These are phyloP conservation scores for Drosophila buzzatii DNA, from an alignment of 2,888 invertebrate genomes.

Conservation along the genomic window DNA sequence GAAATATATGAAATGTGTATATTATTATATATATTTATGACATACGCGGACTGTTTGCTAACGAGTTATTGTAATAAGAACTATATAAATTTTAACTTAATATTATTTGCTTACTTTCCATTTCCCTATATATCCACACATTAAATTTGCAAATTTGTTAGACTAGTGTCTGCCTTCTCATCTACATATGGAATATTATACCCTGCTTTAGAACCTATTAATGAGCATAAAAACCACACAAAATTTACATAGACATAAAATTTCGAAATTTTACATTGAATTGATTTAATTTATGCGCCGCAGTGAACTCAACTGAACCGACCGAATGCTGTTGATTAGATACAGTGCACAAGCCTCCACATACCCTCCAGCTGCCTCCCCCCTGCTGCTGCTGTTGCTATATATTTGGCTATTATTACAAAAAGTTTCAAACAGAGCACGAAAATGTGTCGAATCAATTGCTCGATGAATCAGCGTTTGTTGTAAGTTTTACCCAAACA, in stretches of 20 bases:
- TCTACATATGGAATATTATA: neutral
- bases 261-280: conserved; percentile 73
- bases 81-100: neutral
- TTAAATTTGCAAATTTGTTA: neutral
- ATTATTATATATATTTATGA: neutral
- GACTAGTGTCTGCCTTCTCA: neutral
- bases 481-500: conserved; percentile 41
- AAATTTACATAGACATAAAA: conserved; percentile 63
- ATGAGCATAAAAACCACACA: conserved; percentile 39
- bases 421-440: conserved; percentile 30
- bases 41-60: neutral
- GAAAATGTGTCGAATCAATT: conserved; percentile 25
- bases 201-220: neutral
- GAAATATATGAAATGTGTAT: neutral
- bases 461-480: conserved; percentile 53
- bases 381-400: neutral
- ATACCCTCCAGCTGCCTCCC: neutral
- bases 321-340: conserved; percentile 53
- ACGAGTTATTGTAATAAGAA: neutral
- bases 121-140: neutral
- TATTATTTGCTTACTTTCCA: neutral
- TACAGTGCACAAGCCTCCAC: conserved; percentile 20
- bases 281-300: conserved; percentile 60
- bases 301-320: conserved; percentile 27
- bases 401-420: conserved; percentile 48